These are phyloP conservation scores for Cryptus viduatorius DNA, from an alignment of 2,888 invertebrate species.

Conservation along the genomic window DNA sequence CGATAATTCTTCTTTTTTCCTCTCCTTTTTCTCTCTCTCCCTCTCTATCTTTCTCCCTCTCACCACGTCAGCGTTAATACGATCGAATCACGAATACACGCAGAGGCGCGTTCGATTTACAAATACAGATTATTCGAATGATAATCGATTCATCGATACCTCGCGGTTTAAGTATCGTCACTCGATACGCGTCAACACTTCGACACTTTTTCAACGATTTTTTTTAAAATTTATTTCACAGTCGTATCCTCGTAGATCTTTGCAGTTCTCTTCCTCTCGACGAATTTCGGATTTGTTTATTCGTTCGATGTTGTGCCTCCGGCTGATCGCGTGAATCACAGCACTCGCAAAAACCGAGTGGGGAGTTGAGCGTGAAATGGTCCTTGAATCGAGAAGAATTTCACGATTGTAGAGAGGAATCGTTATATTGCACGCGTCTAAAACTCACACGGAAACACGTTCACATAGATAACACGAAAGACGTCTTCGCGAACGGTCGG, in stretches of 20 bases:
- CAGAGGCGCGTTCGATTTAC: neutral
- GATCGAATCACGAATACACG: neutral
- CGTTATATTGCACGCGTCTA: neutral
- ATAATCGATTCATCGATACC: neutral
- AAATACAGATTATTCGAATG: neutral
- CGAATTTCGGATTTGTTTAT: slow-evolving; percentile 9
- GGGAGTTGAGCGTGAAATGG: slow-evolving; percentile 48
- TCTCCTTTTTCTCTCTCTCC: slow-evolving; percentile 3
- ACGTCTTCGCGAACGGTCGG: neutral
- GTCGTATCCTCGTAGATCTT: slow-evolving; percentile 25
- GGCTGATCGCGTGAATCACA: slow-evolving; percentile 1
- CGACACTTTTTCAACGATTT: neutral
- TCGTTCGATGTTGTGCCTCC: slow-evolving; percentile 7
- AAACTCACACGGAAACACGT: neutral
- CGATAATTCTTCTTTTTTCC: slow-evolving; percentile 12
- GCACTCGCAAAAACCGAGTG: neutral
- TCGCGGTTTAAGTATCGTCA: neutral
- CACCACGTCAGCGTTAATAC: slow-evolving; percentile 36
- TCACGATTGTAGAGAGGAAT: slow-evolving; percentile 4
- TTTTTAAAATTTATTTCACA: neutral
- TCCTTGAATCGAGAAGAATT: slow-evolving; percentile 54
- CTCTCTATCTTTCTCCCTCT: slow-evolving; percentile 18
- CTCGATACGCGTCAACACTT: neutral
- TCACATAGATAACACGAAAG: neutral
- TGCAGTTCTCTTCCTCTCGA: slow-evolving; percentile 36